These are phyloP conservation scores for Stegodyphus mimosarum DNA, from an alignment of 1,140 invertebrate genomes.

Conservation along the genomic window DNA sequence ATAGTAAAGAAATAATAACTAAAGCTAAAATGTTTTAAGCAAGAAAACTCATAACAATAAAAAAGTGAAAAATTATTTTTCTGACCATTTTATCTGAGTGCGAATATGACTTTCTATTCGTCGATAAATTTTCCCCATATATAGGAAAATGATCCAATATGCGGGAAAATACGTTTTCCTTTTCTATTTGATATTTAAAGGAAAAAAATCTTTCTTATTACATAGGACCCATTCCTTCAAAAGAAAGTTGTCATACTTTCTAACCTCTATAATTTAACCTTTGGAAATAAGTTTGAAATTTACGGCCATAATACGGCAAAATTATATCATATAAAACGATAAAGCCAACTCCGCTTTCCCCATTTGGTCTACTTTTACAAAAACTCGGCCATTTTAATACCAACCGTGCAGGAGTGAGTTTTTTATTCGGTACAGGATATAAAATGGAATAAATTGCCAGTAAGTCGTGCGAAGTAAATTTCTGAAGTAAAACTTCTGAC, in stretches of 20 bases:
- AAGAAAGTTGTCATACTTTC: conserved; percentile 25
- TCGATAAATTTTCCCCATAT: conserved; percentile 15
- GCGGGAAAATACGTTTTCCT: conserved; percentile 7
- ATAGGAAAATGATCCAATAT: conserved; percentile 38
- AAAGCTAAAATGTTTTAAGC: too few species aligned
- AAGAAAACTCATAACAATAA: too few species aligned
- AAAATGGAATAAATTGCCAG: conserved; percentile 47
- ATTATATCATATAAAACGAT: conserved; percentile 52
- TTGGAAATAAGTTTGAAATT: conserved; percentile 50
- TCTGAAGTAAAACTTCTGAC: conserved; percentile 29
- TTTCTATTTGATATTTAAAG: conserved; percentile 27
- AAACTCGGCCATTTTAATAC: conserved; percentile 35
- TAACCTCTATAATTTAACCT: conserved; percentile 42
- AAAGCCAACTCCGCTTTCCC: conserved; percentile 14
- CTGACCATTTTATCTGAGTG: conserved; percentile 1
- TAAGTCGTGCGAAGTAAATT: conserved; percentile 23
- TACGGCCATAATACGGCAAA: conserved; percentile 45
- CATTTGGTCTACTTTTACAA: conserved; percentile 24
- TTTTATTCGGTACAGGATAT: conserved; percentile 20
- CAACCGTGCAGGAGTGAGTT: conserved; percentile 9
- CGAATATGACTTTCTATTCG: conserved; percentile 20
- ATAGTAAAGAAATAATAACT: too few species aligned
- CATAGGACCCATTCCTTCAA: conserved; percentile 12
- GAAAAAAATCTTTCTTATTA: conserved; percentile 12
- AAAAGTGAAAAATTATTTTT: too few species aligned